Base-by-base conservation (phyloP, 2,797 vertebrate species). In the Astyanax mexicanus region DNA sequence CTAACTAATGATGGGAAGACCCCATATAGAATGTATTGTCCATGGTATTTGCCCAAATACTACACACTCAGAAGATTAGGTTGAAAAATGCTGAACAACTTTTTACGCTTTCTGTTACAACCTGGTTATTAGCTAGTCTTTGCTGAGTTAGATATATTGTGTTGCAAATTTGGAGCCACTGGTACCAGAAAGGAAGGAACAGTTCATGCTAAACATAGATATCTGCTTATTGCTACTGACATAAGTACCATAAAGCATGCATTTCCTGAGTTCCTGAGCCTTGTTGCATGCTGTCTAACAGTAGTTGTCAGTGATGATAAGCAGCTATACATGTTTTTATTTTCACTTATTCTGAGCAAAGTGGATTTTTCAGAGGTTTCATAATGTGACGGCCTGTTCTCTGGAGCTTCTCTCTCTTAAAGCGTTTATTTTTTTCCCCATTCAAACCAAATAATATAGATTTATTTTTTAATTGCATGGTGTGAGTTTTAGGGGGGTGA, bases 341-440 rank as follows among this genome's bases (percentile, higher is more conserved):
- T 37, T 17, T 37, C 19, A 15, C 23, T 49, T 5, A 15, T 72
- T 32, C 65, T 52, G 6, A 58, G 55, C 51, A 37, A 12, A 55
- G 27, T 32, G 29, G 32, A 29, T 35, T 32, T 35, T 12, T 3
- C 32, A 17, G 0, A 58, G 25, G 5, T 49, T 68, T 69, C 44
- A 52, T 44, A 66, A 80, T 67, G 74, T 77, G 77, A 77, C 70
- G 69, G 74, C 54, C n/a, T n/a, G n/a, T 74, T 70, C 74, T 55
- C 37, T 62, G 44, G 55, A 77, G 60, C 55, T 66, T 45, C 66
- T 42, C 51, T 54, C 45, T 78, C 69, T 75, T 68, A 27, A 75
- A 74, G 23, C 69, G 75, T 57, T 35, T 5, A 25, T 60, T 54
- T 44, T 66, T 49, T 64, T 42, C 29, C 40, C 45, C 11, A 32